These are phyloP conservation scores for Buathra laborator DNA, from an alignment of 2,888 invertebrate genomes.

Conservation along the genomic window DNA sequence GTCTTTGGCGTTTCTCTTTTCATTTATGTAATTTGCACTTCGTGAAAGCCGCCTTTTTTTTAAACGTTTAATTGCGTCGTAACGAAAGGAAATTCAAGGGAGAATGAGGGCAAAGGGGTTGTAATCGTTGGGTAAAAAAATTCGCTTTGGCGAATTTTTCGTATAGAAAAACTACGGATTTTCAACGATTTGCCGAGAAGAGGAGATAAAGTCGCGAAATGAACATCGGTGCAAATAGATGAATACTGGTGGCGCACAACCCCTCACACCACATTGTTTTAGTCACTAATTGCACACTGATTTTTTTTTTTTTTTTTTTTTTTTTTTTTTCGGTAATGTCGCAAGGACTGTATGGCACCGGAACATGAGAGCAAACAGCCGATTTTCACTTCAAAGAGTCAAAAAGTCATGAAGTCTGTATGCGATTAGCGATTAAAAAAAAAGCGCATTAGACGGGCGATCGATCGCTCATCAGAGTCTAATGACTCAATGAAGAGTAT, in stretches of 20 bases:
- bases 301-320: slow-evolving; percentile 49
- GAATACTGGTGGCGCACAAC: slow-evolving; percentile 21
- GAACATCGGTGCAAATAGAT: slow-evolving; percentile 81
- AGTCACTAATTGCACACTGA: slow-evolving; percentile 68
- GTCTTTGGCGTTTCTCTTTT: slow-evolving; percentile 5
- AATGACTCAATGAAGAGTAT: background rate
- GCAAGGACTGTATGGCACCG: slow-evolving; percentile 9
- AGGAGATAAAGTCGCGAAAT: slow-evolving; percentile 75
- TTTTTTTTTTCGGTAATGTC: slow-evolving; percentile 53
- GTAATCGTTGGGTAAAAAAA: slow-evolving; percentile 24
- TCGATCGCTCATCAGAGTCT: slow-evolving; percentile 15
- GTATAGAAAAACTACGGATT: slow-evolving; percentile 38
- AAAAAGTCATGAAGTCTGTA: slow-evolving; percentile 1
- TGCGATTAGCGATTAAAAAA: slow-evolving; percentile 5
- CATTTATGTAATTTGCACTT: slow-evolving; percentile 50
- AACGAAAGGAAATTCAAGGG: slow-evolving; percentile 22
- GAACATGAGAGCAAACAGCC: background rate
- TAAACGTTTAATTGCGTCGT: slow-evolving; percentile 42
- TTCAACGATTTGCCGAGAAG: slow-evolving; percentile 49
- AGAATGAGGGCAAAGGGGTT: slow-evolving; percentile 17
- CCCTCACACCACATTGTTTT: slow-evolving; percentile 56
- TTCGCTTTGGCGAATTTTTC: slow-evolving; percentile 36
- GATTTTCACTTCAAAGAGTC: slow-evolving; percentile 68
- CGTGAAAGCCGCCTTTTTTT: slow-evolving; percentile 40
- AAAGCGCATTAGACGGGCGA: slow-evolving; percentile 47